Base-by-base conservation (phyloP, 2,888 invertebrate genomes). In the Lasius platythorax region DNA sequence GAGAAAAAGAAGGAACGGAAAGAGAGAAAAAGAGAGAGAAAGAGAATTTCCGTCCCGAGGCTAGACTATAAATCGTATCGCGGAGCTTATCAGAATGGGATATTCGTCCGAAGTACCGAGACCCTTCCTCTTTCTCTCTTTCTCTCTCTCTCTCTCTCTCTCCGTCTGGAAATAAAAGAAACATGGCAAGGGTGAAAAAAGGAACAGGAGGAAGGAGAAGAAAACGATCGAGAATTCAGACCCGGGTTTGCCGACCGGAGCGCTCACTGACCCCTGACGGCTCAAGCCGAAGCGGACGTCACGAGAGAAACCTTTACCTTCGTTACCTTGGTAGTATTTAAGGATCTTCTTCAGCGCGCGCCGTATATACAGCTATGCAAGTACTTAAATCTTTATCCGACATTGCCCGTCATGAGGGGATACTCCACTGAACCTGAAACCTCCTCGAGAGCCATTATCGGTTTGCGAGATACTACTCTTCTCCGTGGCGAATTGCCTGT, bases 31-130 rank as follows among this genome's bases (percentile, higher is more conserved):
- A 33, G 46, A 46, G 75, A 64, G 50, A 50, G 75, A 28, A 53
- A 50, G 30, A 64, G 66, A 86, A 70, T 78, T 82, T 91, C 89
- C 90, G 92, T 92, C 92, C 92, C 90, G 91, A 90, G 92, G 92
- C 93, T 89, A 86, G 88, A 89, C 92, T 92, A 94, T 94, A 93
- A 94, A 94, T 94, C 92, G 88, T 85, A 88, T 89, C 91, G 89
- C 90, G 87, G 75, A 88, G 90, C 87, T 93, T 92, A 92, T 92
- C 92, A 91, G 92, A 92, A 89, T 90, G 91, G 90, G 88, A 91
- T 91, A 92, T 93, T 92, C 90, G 92, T 90, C 86, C 70, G 86
- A 83, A 78, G 87, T 82, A 82, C 76, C 64, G 86, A 89, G 78
- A 40, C 64, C 56, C 81, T 72, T 53, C 43, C 2, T 28, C 61